Evolutionary conservation across 2,888 invertebrate genomes (phyloP), one percentile per base, ranked within the genome.

Genomic region (Heteropelma amictum): DNA sequence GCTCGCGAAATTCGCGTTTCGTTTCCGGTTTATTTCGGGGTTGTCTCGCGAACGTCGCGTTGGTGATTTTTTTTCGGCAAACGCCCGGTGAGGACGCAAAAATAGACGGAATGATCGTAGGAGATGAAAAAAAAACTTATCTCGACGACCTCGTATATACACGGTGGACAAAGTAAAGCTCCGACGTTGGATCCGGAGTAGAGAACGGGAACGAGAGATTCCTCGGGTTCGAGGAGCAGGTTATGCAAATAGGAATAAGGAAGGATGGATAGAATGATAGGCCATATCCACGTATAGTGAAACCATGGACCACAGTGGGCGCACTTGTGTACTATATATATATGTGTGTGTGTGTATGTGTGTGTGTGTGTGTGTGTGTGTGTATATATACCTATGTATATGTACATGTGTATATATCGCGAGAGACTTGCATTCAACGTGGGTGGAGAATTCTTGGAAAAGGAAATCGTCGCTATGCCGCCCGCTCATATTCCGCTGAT

Each of bases 361-460:
- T n/a, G n/a, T n/a, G n/a, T n/a, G n/a, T n/a, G n/a, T n/a, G n/a
- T n/a, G n/a, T n/a, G n/a, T n/a, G n/a, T n/a, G n/a, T n/a, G n/a
- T n/a, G n/a, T n/a, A n/a, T n/a, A n/a, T n/a, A n/a, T n/a, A n/a
- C n/a, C n/a, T n/a, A n/a, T n/a, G n/a, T n/a, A n/a, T n/a, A 26
- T 26, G 19, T 12, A 53, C 12, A 8, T n/a, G n/a, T n/a, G n/a
- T n/a, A n/a, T n/a, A n/a, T n/a, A n/a, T n/a, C 33, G 33, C 33
- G 19, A 21, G 10, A 45, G 28, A 51, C 45, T 35, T 69, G 53
- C 58, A 42, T 64, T 60, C 35, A 47, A 58, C 38, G 69, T 69
- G 69, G 73, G 73, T 65, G 74, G 69, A 74, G 64, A 47, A 69
- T 74, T 74, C 74, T 74, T 54, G 74, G 74, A 74, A 74, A 74